Percentiles rank a stretch among this genome's conserved stretches.
phyloP scores from a whole-genome alignment of 2,113 vertebrate species.

The Myotis brandtii region DNA sequence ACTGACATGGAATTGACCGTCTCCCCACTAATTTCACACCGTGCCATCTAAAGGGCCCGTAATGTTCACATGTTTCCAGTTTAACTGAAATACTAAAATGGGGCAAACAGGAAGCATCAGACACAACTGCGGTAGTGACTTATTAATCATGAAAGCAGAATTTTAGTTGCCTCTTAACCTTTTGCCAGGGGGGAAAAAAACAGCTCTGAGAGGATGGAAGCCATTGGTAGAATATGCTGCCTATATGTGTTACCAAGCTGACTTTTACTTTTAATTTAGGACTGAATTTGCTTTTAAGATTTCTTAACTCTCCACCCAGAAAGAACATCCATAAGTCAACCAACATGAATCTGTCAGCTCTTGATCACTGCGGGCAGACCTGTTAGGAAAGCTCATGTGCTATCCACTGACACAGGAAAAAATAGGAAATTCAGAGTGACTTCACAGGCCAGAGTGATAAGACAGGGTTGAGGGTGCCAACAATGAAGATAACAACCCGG shows the following conservation, averaged over 20 bases:
- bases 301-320: conserved; percentile 27
- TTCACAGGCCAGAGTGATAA: conserved; percentile 44
- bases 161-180: conserved; percentile 81
- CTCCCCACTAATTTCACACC: conserved; percentile 66
- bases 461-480: not conserved
- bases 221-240: not conserved
- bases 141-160: conserved; percentile 85
- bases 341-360: conserved; percentile 47
- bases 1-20: conserved; percentile 40
- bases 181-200: conserved; percentile 64
- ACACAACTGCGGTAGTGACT: conserved; percentile 84
- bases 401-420: conserved; percentile 54
- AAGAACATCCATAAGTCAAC: conserved; percentile 22
- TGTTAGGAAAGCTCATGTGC: conserved; percentile 25
- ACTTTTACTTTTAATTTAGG: conserved; percentile 42
- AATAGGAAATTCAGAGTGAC: conserved; percentile 70
- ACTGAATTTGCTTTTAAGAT: conserved; percentile 4
- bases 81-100: conserved; percentile 80
- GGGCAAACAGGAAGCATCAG: conserved; percentile 86
- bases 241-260: not conserved
- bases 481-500: not conserved
- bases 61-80: conserved; percentile 76
- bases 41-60: conserved; percentile 46
- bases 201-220: conserved; percentile 16
- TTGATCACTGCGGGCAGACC: not conserved